These are phyloP conservation scores for Taurulus bubalis DNA, from an alignment of 2,113 vertebrate species.

Conservation along the genomic window DNA sequence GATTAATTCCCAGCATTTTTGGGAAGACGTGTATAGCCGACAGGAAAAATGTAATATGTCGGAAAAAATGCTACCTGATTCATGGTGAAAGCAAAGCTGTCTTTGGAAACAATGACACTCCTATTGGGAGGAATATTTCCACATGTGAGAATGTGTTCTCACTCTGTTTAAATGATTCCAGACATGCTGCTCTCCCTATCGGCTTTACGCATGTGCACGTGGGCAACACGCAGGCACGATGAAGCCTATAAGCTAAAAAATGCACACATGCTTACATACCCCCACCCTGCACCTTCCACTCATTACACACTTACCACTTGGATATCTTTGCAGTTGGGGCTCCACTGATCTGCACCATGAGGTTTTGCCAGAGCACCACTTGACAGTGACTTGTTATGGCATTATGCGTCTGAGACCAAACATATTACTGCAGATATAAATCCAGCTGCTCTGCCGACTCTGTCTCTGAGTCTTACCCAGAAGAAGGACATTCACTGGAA, in stretches of 20 bases:
- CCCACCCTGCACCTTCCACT: background rate
- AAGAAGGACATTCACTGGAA: conserved; percentile 38
- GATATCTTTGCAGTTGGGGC: conserved; percentile 11
- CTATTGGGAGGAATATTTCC: conserved; percentile 76
- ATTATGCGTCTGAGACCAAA: conserved; percentile 14
- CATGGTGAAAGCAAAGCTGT: conserved; percentile 47
- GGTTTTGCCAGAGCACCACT: conserved; percentile 49
- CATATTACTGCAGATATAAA: conserved; percentile 28
- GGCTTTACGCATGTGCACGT: conserved; percentile 33
- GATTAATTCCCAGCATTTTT: conserved; percentile 30
- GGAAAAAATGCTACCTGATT: conserved; percentile 76
- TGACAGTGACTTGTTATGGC: conserved; percentile 50
- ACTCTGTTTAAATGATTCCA: conserved; percentile 80
- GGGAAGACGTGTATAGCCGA: conserved; percentile 32
- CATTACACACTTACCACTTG: background rate
- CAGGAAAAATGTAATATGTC: conserved; percentile 60
- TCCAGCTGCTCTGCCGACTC: conserved; percentile 50
- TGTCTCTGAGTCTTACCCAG: conserved; percentile 28
- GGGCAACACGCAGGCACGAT: conserved; percentile 13
- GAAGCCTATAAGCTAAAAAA: background rate
- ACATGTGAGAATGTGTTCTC: conserved; percentile 75
- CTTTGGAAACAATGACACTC: conserved; percentile 82
- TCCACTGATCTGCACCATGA: conserved; percentile 34
- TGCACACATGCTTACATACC: conserved; percentile 7
- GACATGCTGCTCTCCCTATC: conserved; percentile 70